Conservation (phyloP, 92 coral and sea anemone species). For the Parazoanthus atlanticus region DNA sequence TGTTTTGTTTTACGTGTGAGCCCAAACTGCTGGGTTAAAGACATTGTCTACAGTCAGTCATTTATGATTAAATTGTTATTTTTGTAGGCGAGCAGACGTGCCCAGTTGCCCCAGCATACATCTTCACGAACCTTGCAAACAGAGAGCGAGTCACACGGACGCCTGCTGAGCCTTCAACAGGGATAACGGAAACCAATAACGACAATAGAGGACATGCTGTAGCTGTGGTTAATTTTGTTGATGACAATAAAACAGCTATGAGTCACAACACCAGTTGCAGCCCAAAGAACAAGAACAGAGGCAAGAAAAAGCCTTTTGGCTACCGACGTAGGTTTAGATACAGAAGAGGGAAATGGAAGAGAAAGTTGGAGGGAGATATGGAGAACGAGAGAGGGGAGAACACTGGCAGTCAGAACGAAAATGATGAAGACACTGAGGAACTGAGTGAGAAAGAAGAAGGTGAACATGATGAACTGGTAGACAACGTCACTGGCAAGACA, state of each 20-base stretch:
- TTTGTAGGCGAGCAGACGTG: constrained; percentile 70
- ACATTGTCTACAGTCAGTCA: too few species aligned
- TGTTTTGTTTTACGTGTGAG: too few species aligned
- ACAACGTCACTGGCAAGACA: background rate
- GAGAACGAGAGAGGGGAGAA: constrained; percentile 14
- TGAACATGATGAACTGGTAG: constrained; percentile 6
- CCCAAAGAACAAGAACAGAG: constrained; percentile 30
- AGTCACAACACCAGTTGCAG: background rate
- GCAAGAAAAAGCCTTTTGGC: constrained; percentile 10
- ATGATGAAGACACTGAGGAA: constrained; percentile 22
- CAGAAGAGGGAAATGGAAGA: constrained; percentile 31
- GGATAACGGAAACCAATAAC: constrained; percentile 5
- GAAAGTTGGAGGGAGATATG: constrained; percentile 25
- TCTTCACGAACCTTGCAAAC: constrained; percentile 61
- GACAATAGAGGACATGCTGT: constrained; percentile 8
- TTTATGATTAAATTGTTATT: background rate
- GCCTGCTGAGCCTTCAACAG: constrained; percentile 27
- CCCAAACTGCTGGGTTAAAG: too few species aligned
- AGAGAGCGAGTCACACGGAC: constrained; percentile 26
- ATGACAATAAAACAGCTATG: constrained; percentile 30
- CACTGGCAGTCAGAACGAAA: constrained; percentile 4
- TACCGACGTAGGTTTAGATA: background rate
- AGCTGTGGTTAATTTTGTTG: constrained; percentile 40
- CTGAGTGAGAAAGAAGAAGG: constrained; percentile 30
- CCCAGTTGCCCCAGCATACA: constrained; percentile 84